Base-by-base conservation (phyloP, 2,888 invertebrate genomes). In the Vesta saturnalis region DNA sequence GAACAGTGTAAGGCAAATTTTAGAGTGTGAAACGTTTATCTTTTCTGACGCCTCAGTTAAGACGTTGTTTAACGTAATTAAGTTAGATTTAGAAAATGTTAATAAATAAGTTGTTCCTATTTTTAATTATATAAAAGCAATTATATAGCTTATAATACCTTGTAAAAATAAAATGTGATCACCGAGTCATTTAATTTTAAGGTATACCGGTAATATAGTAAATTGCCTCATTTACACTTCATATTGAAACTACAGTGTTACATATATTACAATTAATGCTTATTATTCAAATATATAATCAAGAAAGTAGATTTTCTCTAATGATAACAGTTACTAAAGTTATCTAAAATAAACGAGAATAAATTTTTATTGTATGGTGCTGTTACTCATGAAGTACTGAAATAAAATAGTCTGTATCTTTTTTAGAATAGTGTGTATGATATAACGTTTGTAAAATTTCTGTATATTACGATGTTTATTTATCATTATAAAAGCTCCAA, bases 401-500 rank as follows among this genome's bases (percentile, higher is more conserved):
- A 39, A 21, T 18, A n/a, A 56, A 23, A 56, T 56, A 14, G 14
- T 56, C 30, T 23, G 56, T 56, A 14, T 47, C 2, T 18, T 15
- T 57, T 5, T 19, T 39, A 35, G 57, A 14, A 16, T 30, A 16
- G 16, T 19, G n/a, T n/a, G n/a, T n/a, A n/a, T n/a, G n/a, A n/a
- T n/a, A n/a, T n/a, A n/a, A n/a, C 16, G 8, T 55, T 23, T 62
- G 62, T 62, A 62, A 52, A 62, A 30, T 62, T 52, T 60, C n/a
- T 62, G 62, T 62, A 62, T 62, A 62, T 15, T 54, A 16, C 19
- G 60, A 56, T 55, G 56, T 67, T 67, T 67, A 61, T 62, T 67
- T 61, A 61, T 67, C 61, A 59, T 67, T 57, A 21, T 67, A 58
- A 21, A 57, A 22, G 67, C 52, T 63, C 67, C 67, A 67, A 67